Conservation (phyloP, 2,797 vertebrate species). For the Myotis findleyi region DNA sequence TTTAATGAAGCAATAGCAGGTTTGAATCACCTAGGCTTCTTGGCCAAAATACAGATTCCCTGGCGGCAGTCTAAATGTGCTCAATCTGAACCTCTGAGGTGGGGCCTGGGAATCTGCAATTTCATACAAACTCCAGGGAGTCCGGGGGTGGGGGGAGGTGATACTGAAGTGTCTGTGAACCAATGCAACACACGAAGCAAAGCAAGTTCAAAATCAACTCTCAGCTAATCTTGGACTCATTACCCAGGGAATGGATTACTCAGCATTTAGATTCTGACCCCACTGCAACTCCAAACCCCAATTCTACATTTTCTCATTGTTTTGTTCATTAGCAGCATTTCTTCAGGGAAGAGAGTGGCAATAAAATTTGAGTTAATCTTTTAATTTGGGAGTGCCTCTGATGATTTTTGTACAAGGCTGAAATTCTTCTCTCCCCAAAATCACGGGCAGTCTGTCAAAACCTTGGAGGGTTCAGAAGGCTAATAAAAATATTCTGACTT, state of each 20-base stretch:
- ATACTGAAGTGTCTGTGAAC: not conserved
- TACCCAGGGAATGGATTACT: not conserved
- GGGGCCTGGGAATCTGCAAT: not conserved
- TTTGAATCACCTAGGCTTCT: not conserved
- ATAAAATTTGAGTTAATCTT: conserved; percentile 36
- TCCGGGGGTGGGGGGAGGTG: not conserved
- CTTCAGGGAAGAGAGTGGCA: not conserved
- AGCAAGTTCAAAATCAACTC: not conserved
- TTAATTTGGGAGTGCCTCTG: not conserved
- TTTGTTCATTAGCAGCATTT: conserved; percentile 41
- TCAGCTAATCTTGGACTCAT: not conserved
- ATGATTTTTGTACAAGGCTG: not conserved
- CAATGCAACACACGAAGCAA: not conserved
- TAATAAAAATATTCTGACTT: not conserved
- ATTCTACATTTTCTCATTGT: not conserved
- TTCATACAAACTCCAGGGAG: not conserved
- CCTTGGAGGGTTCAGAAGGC: conserved; percentile 38
- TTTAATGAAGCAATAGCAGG: not conserved
- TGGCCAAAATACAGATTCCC: not conserved
- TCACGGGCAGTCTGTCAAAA: not conserved
- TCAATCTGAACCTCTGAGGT: not conserved
- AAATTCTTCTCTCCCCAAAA: not conserved
- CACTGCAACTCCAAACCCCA: not conserved
- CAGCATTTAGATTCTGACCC: not conserved
- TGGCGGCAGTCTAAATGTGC: not conserved